Conservation (phyloP, 1,140 invertebrate species). For the Drosophila elegans region DNA sequence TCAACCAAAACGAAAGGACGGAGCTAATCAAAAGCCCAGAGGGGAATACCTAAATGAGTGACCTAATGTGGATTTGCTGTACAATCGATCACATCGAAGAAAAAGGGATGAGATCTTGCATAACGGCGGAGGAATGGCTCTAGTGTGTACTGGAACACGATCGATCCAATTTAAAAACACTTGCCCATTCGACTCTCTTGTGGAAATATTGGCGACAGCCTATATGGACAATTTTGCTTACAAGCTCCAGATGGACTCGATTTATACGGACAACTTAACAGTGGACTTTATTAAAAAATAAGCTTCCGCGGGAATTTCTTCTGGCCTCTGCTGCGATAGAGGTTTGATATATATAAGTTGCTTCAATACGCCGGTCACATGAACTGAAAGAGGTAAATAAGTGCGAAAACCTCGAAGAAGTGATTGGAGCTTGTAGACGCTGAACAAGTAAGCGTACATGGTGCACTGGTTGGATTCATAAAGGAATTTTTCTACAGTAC, state of each 20-base stretch:
- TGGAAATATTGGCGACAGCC: background rate
- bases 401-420: background rate
- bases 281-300: too few relatives aligned
- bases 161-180: slow-evolving; percentile 1
- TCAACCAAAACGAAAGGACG: background rate
- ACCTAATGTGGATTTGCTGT: background rate
- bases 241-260: too few relatives aligned
- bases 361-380: background rate
- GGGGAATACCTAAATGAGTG: background rate
- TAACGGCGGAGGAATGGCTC: slow-evolving; percentile 1
- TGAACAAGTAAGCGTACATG: background rate
- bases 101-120: background rate
- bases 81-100: slow-evolving; percentile 9
- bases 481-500: background rate
- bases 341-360: background rate
- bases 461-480: background rate
- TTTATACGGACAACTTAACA: background rate
- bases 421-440: background rate
- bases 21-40: background rate
- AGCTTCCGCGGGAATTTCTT: too few relatives aligned
- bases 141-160: background rate
- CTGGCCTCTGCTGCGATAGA: too few relatives aligned
- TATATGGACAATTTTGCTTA: too few relatives aligned
- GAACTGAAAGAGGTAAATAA: background rate
- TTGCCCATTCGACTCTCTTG: background rate